Conservation (phyloP, 2,797 vertebrate genomes). For the Eulemur albifrons region DNA sequence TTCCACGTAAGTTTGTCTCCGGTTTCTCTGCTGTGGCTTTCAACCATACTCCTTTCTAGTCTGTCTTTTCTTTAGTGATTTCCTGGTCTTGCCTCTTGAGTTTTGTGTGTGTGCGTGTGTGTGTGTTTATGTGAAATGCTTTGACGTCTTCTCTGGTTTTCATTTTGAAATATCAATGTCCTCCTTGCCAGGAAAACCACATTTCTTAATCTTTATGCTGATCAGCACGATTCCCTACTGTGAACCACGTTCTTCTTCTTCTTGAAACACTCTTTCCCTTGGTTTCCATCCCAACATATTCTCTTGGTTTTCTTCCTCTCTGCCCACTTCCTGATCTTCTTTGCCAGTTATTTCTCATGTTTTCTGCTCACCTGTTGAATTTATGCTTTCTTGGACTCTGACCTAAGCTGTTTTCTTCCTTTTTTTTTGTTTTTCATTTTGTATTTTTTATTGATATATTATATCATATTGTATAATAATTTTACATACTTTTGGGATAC, state of each 20-base stretch:
- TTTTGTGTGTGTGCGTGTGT: too few relatives aligned
- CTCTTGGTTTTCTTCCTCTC: neutral
- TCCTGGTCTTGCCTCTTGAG: neutral
- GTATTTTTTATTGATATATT: neutral
- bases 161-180: neutral
- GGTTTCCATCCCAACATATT: rapidly evolving
- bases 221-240: neutral
- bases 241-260: neutral
- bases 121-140: too few relatives aligned
- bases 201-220: neutral
- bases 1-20: neutral
- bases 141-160: neutral
- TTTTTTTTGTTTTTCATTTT: neutral
- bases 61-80: neutral
- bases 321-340: neutral
- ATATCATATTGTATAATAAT: neutral
- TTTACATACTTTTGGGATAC: neutral
- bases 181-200: neutral
- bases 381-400: neutral
- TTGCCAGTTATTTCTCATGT: neutral
- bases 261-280: neutral
- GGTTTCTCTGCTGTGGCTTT: neutral
- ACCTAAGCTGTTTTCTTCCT: neutral
- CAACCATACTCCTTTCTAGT: neutral
- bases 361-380: neutral